Evolutionary conservation across 2,888 invertebrate genomes (phyloP).

Genomic region (Dryomyza anilis): DNA sequence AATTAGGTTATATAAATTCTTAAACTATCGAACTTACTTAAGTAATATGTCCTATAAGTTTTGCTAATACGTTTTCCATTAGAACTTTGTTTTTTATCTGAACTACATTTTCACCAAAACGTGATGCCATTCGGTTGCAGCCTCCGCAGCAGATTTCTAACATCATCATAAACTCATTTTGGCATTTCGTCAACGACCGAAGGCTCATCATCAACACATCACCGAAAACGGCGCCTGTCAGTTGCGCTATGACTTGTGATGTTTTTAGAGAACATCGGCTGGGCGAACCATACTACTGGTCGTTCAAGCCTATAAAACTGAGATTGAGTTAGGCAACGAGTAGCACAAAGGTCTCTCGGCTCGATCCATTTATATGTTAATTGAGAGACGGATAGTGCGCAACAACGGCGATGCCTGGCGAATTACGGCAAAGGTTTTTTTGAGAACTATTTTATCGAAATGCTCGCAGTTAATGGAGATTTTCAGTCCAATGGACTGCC

Average conservation of each 20-base stretch:
- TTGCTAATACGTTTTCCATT: too few species aligned
- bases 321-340: background rate
- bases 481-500: background rate
- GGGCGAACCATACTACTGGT: too few species aligned
- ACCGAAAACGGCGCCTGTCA: background rate
- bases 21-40: too few species aligned
- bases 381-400: background rate
- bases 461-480: slow-evolving; percentile 8
- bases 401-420: background rate
- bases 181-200: slow-evolving; percentile 1
- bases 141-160: background rate
- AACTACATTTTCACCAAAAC: too few species aligned
- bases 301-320: too few species aligned
- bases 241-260: background rate
- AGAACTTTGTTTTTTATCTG: too few species aligned
- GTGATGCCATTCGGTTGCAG: too few species aligned
- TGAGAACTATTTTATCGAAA: slow-evolving; percentile 4
- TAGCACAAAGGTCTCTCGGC: background rate
- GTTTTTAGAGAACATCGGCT: background rate
- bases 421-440: background rate
- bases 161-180: slow-evolving; percentile 14
- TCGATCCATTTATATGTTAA: slow-evolving; percentile 6
- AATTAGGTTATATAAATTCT: too few species aligned
- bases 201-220: background rate
- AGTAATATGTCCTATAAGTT: too few species aligned